Base-by-base conservation (phyloP, 2,797 vertebrate species). In the Chloroceryle inda region DNA sequence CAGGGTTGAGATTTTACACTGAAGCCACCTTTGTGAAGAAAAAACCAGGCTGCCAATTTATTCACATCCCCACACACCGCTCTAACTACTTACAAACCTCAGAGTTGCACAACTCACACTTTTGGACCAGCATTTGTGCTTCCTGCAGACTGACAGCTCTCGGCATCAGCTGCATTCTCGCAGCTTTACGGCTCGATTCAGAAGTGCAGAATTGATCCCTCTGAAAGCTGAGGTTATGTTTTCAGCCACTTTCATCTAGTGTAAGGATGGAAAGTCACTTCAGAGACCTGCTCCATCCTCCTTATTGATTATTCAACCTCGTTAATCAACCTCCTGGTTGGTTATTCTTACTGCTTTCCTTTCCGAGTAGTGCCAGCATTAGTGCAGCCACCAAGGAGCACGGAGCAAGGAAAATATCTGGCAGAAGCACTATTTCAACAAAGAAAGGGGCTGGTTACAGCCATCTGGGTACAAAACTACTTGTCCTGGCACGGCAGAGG, bases 71-170 rank as follows among this genome's bases (percentile, higher is more conserved):
- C 62, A 22, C 69, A 42, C 10, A 16, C 33, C 47, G 20, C 58
- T 71, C 44, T 24, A 56, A 52, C 10, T 74, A 56, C 49, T 53
- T 64, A 55, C 0, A 78, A 67, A 75, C 24, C 35, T 50, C 86
- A 56, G 84, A 91, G 88, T 20, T n/a, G n/a, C n/a, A n/a, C 66
- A 76, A 40, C 55, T 93, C 38, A 40, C 29, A 22, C 73, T 47
- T 83, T 5, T 21, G 27, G 68, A 74, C 33, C 26, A 5, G 2
- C 0, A 1, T 14, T 50, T 0, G 0, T 24, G 26, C 82, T 61
- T 68, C 53, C 49, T 0, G 0, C 68, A 88, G 73, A 35, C 52
- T 55, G 58, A 86, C 19, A 38, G 13, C 40, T 85, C 62, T 62
- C n/a, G 38, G n/a, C 35, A 29, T 8, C 40, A 64, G 45, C 38